phyloP scores from a whole-genome alignment of 2,797 vertebrate genomes.

The Cynopterus sphinx region DNA sequence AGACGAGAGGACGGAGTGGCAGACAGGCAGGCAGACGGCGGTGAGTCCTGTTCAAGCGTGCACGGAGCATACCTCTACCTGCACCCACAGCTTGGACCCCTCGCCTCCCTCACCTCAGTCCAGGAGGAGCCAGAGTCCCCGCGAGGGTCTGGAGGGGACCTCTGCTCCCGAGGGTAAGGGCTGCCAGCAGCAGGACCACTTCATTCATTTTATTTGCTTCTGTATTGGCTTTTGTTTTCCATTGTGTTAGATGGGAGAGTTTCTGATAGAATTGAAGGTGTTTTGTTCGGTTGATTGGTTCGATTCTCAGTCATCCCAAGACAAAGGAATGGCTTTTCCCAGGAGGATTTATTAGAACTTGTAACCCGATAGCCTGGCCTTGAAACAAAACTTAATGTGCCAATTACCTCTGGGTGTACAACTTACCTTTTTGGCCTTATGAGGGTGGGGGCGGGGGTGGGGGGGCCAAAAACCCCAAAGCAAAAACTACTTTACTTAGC shows the following conservation, averaged over 20 bases:
- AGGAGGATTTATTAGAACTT: constrained; percentile 22
- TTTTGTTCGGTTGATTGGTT: constrained; percentile 11
- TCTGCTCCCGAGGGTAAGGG: constrained; percentile 65
- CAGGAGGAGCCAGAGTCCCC: constrained; percentile 19
- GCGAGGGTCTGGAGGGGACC: not conserved
- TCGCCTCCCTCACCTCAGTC: not conserved
- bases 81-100: constrained; percentile 51
- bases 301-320: constrained; percentile 17
- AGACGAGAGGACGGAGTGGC: constrained; percentile 74
- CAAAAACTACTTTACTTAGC: not conserved
- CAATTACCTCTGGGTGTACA: constrained; percentile 37
- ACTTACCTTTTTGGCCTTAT: not conserved
- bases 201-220: constrained; percentile 5
- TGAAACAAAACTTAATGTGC: constrained; percentile 42
- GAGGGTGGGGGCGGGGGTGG: too few species aligned
- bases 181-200: not conserved
- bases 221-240: not conserved
- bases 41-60: constrained; percentile 74
- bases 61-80: constrained; percentile 59
- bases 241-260: not conserved
- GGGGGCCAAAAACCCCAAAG: too few species aligned
- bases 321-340: constrained; percentile 48
- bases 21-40: constrained; percentile 74
- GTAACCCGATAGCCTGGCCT: constrained; percentile 22
- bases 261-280: constrained; percentile 16